phyloP scores from a whole-genome alignment of 2,113 vertebrate species.

The Chrysemys picta region DNA sequence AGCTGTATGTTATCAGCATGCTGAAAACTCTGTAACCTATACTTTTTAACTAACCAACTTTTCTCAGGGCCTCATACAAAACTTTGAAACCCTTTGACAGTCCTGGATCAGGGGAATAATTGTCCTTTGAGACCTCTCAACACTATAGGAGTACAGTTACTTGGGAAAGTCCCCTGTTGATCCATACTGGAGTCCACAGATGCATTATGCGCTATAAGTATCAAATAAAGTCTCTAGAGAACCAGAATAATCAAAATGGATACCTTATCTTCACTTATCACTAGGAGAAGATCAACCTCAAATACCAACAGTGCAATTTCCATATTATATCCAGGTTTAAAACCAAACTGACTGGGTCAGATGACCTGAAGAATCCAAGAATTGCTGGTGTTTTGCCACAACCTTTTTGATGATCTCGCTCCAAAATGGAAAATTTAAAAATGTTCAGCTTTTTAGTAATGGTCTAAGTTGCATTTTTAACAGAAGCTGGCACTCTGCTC shows the following conservation, averaged over 20 bases:
- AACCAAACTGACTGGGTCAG: neutral
- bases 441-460: neutral
- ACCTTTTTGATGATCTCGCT: neutral
- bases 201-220: neutral
- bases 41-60: neutral
- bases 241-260: neutral
- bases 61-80: neutral
- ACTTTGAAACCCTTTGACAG: neutral
- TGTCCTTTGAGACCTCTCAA: neutral
- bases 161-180: neutral
- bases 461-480: neutral
- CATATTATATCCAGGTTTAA: neutral
- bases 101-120: neutral
- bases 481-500: neutral
- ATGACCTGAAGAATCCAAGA: neutral
- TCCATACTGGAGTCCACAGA: neutral
- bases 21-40: neutral
- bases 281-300: neutral
- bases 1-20: neutral
- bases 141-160: neutral
- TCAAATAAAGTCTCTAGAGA: neutral
- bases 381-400: neutral
- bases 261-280: neutral
- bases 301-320: neutral
- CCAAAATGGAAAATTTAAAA: neutral